These are phyloP conservation scores for Epinotia brunnichana DNA, from an alignment of 2,888 invertebrate genomes.

Conservation along the genomic window DNA sequence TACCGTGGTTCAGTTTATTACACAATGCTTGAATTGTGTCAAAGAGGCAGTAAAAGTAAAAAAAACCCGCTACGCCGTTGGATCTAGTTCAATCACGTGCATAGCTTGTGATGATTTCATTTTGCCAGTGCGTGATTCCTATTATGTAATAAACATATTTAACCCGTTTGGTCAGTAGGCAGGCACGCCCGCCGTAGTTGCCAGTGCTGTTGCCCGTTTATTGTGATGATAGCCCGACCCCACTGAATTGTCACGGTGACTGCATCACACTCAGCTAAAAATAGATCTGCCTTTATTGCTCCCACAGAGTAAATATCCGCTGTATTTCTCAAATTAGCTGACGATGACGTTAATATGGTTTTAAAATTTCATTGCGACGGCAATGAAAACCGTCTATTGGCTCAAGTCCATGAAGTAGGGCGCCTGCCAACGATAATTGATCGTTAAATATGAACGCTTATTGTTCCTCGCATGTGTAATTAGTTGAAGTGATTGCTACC, in stretches of 20 bases:
- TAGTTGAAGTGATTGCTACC: not conserved
- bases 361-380: slow-evolving; percentile 34
- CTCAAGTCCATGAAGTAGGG: slow-evolving; percentile 47
- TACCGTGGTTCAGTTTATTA: not conserved
- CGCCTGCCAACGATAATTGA: slow-evolving; percentile 42
- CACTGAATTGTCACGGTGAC: slow-evolving; percentile 49
- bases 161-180: slow-evolving; percentile 54
- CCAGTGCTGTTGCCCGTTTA: slow-evolving; percentile 54
- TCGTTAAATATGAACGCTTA: slow-evolving; percentile 43
- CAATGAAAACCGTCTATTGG: slow-evolving; percentile 49
- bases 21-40: not conserved
- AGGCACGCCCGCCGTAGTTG: slow-evolving; percentile 51
- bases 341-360: slow-evolving; percentile 37
- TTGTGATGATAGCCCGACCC: slow-evolving; percentile 54
- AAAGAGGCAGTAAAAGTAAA: not conserved
- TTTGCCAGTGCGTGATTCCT: slow-evolving; percentile 48
- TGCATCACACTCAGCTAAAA: slow-evolving; percentile 44
- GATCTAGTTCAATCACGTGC: slow-evolving; percentile 39
- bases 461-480: slow-evolving; percentile 16
- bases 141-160: slow-evolving; percentile 54
- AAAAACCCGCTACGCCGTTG: slow-evolving; percentile 28
- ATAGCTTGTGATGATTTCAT: slow-evolving; percentile 34
- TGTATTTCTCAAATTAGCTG: slow-evolving; percentile 26
- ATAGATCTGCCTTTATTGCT: slow-evolving; percentile 36
- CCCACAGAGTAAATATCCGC: slow-evolving; percentile 6